phyloP scores from a whole-genome alignment of 2,888 invertebrate species.

The Callosobruchus maculatus region DNA sequence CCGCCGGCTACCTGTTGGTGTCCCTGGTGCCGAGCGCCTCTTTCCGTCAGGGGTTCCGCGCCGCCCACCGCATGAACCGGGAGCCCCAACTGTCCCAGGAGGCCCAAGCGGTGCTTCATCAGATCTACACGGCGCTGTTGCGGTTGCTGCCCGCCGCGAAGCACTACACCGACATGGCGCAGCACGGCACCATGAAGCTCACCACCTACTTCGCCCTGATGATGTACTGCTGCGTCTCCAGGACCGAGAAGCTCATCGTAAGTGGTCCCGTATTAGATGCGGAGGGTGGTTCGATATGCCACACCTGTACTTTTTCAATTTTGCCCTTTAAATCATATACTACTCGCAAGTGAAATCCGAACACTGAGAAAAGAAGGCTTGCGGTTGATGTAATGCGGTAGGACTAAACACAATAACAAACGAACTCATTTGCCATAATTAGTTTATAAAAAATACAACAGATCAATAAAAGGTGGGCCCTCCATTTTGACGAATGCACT shows the following conservation, averaged over 20 bases:
- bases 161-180: constrained; percentile 80
- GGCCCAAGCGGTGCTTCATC: constrained; percentile 56
- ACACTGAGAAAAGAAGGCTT: too few species aligned
- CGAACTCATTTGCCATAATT: too few species aligned
- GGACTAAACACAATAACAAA: too few species aligned
- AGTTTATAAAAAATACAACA: too few species aligned
- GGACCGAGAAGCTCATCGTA: constrained; percentile 91
- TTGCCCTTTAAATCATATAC: too few species aligned
- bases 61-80: constrained; percentile 51
- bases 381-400: too few species aligned
- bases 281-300: too few species aligned
- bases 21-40: constrained; percentile 87
- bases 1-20: constrained; percentile 84
- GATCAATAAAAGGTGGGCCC: too few species aligned
- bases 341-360: too few species aligned
- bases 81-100: constrained; percentile 54
- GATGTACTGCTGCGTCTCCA: constrained; percentile 86
- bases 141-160: constrained; percentile 77
- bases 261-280: too few species aligned
- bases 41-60: constrained; percentile 84
- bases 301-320: too few species aligned
- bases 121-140: constrained; percentile 71
- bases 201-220: constrained; percentile 90
- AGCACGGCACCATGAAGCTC: constrained; percentile 87
- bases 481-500: too few species aligned